Percentiles rank a stretch among this genome's conserved stretches.
These are phyloP conservation scores for Aeoliscus strigatus DNA, from an alignment of 2,797 vertebrate genomes.

Conservation along the genomic window DNA sequence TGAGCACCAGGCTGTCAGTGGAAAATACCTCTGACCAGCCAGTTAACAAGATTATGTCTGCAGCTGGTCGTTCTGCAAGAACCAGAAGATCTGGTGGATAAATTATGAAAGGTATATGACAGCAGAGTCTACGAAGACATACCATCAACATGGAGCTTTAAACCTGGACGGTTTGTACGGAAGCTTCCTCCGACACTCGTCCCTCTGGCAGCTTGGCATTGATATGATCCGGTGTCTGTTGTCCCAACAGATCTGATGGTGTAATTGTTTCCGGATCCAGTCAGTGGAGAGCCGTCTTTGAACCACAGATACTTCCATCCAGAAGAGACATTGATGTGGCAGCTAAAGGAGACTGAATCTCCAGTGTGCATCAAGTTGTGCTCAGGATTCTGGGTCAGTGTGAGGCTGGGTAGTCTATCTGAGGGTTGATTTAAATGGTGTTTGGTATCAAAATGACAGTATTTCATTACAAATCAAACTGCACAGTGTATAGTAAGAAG, in stretches of 20 bases:
- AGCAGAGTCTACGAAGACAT: background rate
- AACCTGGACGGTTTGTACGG: background rate
- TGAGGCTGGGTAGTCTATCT: constrained; percentile 33
- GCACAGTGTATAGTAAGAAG: background rate
- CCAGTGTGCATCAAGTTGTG: constrained; percentile 32
- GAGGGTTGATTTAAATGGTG: constrained; percentile 5
- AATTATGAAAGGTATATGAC: background rate
- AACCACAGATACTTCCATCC: constrained; percentile 62
- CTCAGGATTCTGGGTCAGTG: constrained; percentile 23
- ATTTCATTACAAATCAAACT: constrained; percentile 1
- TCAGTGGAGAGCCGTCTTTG: accelerated
- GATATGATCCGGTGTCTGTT: constrained; percentile 37
- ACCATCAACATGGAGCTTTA: constrained; percentile 14
- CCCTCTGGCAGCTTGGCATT: constrained; percentile 36
- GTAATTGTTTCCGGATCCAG: accelerated
- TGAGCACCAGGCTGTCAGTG: constrained; percentile 63
- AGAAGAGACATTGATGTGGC: constrained; percentile 47
- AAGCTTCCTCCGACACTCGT: accelerated
- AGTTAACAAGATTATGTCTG: constrained; percentile 57
- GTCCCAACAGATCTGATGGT: constrained; percentile 8
- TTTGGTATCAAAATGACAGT: background rate
- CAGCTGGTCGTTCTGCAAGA: constrained; percentile 52
- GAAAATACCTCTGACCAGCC: constrained; percentile 68
- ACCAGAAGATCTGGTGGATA: constrained; percentile 1
- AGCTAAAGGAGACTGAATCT: constrained; percentile 48